These are phyloP conservation scores for Hylia prasina DNA, from an alignment of 2,113 vertebrate species.

Conservation along the genomic window DNA sequence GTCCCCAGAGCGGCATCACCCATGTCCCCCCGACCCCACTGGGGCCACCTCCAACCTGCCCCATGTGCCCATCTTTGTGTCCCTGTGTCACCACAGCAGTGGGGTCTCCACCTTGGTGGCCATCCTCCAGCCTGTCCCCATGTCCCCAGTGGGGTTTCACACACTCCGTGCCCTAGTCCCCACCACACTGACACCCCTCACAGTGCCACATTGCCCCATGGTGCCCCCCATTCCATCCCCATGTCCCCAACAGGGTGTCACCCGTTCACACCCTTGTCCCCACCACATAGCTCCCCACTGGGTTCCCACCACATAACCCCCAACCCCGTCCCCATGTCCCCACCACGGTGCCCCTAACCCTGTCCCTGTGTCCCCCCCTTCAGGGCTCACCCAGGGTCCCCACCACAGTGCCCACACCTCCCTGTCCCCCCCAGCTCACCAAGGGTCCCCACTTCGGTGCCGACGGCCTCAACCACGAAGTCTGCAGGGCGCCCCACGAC, in stretches of 20 bases:
- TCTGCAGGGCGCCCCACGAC: constrained; percentile 88
- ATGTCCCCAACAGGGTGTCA: not conserved
- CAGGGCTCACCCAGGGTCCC: not conserved
- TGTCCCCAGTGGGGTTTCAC: not conserved
- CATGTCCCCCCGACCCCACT: accelerated
- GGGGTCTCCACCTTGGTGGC: too few species aligned
- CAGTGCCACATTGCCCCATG: not conserved
- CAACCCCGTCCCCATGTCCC: not conserved
- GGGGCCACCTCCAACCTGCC: not conserved
- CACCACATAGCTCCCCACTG: not conserved
- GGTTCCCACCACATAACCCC: not conserved
- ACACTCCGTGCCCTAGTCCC: accelerated
- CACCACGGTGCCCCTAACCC: too few species aligned
- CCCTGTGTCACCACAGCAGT: not conserved
- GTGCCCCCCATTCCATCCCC: not conserved
- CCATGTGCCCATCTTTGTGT: not conserved
- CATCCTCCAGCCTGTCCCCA: not conserved
- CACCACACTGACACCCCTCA: not conserved
- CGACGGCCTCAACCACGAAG: constrained; percentile 94
- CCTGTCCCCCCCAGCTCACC: constrained; percentile 67
- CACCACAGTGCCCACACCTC: not conserved
- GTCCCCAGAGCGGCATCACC: not conserved
- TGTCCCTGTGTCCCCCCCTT: not conserved
- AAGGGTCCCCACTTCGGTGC: constrained; percentile 91
- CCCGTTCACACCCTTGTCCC: not conserved